Evolutionary conservation across 1,140 invertebrate genomes (phyloP), one percentile per base, ranked within the genome.

Genomic region (Parasteatoda tepidariorum): DNA sequence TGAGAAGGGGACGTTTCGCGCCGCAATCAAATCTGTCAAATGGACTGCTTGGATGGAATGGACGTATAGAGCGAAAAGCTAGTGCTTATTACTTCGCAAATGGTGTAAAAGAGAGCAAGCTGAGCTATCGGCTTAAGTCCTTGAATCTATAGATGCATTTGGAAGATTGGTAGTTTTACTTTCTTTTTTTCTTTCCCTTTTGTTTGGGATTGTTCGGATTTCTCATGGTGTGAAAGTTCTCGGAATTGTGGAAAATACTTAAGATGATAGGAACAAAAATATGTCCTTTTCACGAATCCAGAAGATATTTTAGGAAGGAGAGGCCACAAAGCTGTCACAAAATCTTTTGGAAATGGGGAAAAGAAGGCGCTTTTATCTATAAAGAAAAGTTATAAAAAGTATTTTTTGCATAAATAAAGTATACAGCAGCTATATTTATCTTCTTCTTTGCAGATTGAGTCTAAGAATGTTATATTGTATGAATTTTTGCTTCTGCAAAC

Each of bases 21-120:
- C 61, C 61, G 64, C 64, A 67, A 67, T 67, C 64, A 67, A 67
- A 67, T 67, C 64, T 67, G 64, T 67, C 64, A 67, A 67, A 41
- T 67, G 31, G 64, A 34, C 64, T 33, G 33, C 31, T 67, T 33
- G 30, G 61, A 48, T 48, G 38, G 38, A 18, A 48, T 48, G 18
- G 38, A 13, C 18, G n/a, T n/a, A n/a, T n/a, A n/a, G n/a, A n/a
- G 9, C 9, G 38, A 48, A 18, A 13, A 13, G 28, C 7, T 31
- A n/a, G 31, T 38, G 33, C 41, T 67, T 34, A 34, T 67, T 64
- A 28, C 61, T 48, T 18, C 18, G 9, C 38, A 18, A 48, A 48
- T 48, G 38, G 38, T 13, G 38, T 18, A 48, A 48, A 48, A 9
- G 38, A 48, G 38, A 18, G 18, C 9, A 4, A 48, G 38, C 38